Percentiles rank a stretch among this genome's conserved stretches.
phyloP scores from a whole-genome alignment of 2,113 vertebrate genomes.

The Sinocyclocheilus anshuiensis region DNA sequence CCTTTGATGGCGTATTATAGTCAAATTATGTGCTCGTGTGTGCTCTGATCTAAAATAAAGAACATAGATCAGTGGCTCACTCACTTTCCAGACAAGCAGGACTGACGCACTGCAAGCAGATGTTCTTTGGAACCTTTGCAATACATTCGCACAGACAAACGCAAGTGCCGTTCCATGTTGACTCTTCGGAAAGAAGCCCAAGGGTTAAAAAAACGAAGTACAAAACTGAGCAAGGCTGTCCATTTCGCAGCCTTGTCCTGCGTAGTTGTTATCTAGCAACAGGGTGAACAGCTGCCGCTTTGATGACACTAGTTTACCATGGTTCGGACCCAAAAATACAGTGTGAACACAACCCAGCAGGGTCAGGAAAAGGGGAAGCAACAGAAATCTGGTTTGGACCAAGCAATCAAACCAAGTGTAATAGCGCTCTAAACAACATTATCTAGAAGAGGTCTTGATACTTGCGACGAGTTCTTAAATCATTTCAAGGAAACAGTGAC shows the following conservation, averaged over 20 bases:
- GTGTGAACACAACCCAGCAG: not conserved
- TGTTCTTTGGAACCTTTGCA: not conserved
- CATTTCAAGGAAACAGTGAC: conserved; percentile 65
- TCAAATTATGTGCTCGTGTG: not conserved
- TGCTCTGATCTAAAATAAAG: not conserved
- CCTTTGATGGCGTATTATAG: not conserved
- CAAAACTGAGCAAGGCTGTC: not conserved
- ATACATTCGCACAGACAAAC: not conserved
- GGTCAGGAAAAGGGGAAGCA: not conserved
- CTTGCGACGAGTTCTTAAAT: conserved; percentile 64
- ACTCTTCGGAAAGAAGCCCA: not conserved
- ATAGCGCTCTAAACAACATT: not conserved
- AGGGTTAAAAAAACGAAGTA: not conserved
- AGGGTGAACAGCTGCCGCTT: not conserved
- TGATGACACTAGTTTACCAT: not conserved
- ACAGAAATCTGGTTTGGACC: not conserved
- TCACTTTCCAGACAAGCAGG: not conserved
- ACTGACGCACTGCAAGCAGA: not conserved
- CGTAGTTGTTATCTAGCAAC: not conserved
- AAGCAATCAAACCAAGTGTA: not conserved
- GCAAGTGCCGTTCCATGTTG: not conserved
- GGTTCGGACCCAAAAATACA: not conserved
- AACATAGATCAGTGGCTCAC: not conserved
- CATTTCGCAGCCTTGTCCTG: not conserved
- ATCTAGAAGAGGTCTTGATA: conserved; percentile 42